Evolutionary conservation across 2,113 vertebrate species (phyloP), one percentile per base, ranked within the genome.

Genomic region (Chionodraco myersi): DNA sequence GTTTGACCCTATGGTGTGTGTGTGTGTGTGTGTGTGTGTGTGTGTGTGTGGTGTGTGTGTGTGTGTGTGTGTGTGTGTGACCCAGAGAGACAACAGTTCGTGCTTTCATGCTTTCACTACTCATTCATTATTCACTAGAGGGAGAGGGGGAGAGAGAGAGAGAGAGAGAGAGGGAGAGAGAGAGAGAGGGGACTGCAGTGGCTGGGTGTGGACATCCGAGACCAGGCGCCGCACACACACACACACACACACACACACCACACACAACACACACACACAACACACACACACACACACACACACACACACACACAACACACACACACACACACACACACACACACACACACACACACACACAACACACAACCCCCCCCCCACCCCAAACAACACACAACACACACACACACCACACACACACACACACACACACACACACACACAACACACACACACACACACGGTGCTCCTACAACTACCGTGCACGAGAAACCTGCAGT

Each of bases 111-210:
- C 84, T 80, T 85, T 77, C 80, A 74, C 57, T n/a, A 61, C 74
- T 86, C 73, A 92, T 92, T 80, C 30, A 92, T 92, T n/a, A 91
- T 91, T 94, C 81, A 90, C 26, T n/a, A 76, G 81, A 75, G 61
- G 53, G 60, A 76, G 72, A n/a, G 14, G 45, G 26, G 63, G n/a
- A 56, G 65, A 45, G 45, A 44, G 61, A 10, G 8, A 18, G 70
- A 49, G 81, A n/a, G n/a, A n/a, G n/a, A n/a, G n/a, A n/a, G n/a
- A n/a, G n/a, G n/a, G n/a, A n/a, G n/a, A n/a, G n/a, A n/a, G n/a
- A 75, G 61, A 53, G 60, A 77, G 72, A n/a, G 14, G 3, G 26
- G 76, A 85, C 85, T 85, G 88, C 89, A 92, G 92, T 84, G 80
- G 75, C 67, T 82, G 82, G n/a, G 88, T 87, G 89, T 89, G 87